Evolutionary conservation across 2,113 vertebrate species (phyloP), one percentile per base, ranked within the genome.

Genomic region (Tamias sibiricus): DNA sequence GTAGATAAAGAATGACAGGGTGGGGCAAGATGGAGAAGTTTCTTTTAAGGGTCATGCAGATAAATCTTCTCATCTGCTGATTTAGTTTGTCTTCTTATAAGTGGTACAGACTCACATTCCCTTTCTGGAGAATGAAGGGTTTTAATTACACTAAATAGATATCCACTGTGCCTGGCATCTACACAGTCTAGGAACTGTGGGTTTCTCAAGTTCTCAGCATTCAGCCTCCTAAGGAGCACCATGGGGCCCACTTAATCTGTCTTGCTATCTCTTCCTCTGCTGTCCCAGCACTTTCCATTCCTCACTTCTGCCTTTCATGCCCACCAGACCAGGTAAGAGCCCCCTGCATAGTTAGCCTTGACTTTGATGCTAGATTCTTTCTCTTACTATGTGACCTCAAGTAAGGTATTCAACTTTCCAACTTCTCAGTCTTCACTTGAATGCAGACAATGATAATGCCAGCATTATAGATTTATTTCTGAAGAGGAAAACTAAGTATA

Each of bases 81-180:
- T 76, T 77, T 68, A 79, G 12, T 69, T 57, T 91, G 35, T 54
- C 57, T 91, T n/a, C 26, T 42, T 59, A 52, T 64, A 6, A 4
- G 32, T 68, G 24, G 35, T 17, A 14, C 7, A 37, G 62, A 44
- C 10, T 37, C 37, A 71, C 28, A 74, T 52, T 91, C 10, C 14
- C 77, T 86, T 88, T n/a, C 71, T 52, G 24, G 32, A 40, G 20
- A 71, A 32, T 52, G 8, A 6, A 64, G 13, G 0, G 26, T 76
- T 84, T 80, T 52, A 71, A 88, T 69, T 49, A 72, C 57, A 90
- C 20, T 76, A 14, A 91, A 80, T 30, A 75, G 87, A 52, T 75
- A 62, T 10, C 17, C 24, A 22, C 26, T 68, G 13, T 8, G 19
- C 80, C 32, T 28, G n/a, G 24, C 16, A 66, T 57, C 30, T 93